These are phyloP conservation scores for Pantherophis vulpinus DNA, from an alignment of 2,797 vertebrate genomes.

Conservation along the genomic window DNA sequence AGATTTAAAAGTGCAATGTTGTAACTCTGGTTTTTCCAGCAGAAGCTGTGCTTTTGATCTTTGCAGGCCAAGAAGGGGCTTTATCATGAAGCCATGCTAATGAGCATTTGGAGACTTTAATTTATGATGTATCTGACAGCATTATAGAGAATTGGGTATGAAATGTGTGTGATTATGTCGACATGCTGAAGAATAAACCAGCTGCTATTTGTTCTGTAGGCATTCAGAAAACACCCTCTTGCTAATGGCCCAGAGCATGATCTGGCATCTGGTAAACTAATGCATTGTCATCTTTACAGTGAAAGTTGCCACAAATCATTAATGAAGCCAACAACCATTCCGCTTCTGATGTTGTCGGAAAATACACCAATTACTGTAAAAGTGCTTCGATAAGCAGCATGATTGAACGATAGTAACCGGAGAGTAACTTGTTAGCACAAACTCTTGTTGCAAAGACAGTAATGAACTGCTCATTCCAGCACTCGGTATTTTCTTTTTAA, in stretches of 20 bases:
- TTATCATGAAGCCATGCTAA: constrained; percentile 47
- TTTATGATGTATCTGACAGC: constrained; percentile 61
- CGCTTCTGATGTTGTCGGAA: constrained; percentile 49
- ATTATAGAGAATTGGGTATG: constrained; percentile 46
- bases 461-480: constrained; percentile 49
- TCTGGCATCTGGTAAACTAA: constrained; percentile 68
- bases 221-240: constrained; percentile 60
- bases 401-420: constrained; percentile 58
- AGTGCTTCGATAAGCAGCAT: constrained; percentile 57
- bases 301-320: constrained; percentile 67
- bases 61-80: constrained; percentile 26
- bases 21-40: constrained; percentile 36
- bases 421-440: constrained; percentile 45
- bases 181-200: constrained; percentile 64
- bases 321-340: constrained; percentile 55
- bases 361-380: constrained; percentile 61
- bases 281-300: constrained; percentile 61
- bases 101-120: constrained; percentile 44
- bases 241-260: constrained; percentile 68
- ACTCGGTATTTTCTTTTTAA: constrained; percentile 45
- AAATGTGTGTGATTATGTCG: constrained; percentile 58
- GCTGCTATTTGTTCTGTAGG: constrained; percentile 70
- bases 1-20: constrained; percentile 18
- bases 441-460: constrained; percentile 47
- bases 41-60: constrained; percentile 39